A percentile compares a stretch with the other conserved stretches of the same genome.
phyloP scores from a whole-genome alignment of 2,888 invertebrate genomes.

The Epiblema foenella region DNA sequence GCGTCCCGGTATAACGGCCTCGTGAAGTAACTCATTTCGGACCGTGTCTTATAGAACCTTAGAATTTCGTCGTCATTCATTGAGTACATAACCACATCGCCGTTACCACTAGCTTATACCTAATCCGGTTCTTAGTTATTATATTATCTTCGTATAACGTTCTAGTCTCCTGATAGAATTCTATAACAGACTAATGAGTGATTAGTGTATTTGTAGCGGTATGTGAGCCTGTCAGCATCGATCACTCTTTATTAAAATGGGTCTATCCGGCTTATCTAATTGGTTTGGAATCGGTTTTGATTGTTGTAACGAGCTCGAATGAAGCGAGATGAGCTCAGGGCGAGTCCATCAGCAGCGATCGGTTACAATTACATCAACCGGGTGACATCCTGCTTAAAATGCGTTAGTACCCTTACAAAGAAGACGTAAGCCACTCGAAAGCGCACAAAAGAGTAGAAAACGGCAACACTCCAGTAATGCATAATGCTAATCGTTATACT shows the following conservation, averaged over 20 bases:
- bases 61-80: background rate
- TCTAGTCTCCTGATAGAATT: background rate
- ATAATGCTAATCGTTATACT: no score
- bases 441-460: no score
- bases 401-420: no score
- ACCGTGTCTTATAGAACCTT: background rate
- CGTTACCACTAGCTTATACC: background rate
- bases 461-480: no score
- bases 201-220: constrained; percentile 11
- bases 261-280: background rate
- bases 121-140: background rate
- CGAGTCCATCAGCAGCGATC: no score
- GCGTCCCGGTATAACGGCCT: background rate
- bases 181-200: constrained; percentile 9
- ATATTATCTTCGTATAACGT: background rate
- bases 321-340: no score
- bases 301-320: no score
- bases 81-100: background rate
- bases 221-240: constrained; percentile 4
- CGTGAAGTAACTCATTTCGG: background rate
- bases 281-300: background rate
- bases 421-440: no score
- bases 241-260: constrained; percentile 20
- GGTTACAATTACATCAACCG: no score
- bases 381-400: no score